A percentile compares a stretch with the other conserved stretches of the same genome.
Conservation (phyloP, 2,797 vertebrate genomes). For the Malurus splendens region DNA sequence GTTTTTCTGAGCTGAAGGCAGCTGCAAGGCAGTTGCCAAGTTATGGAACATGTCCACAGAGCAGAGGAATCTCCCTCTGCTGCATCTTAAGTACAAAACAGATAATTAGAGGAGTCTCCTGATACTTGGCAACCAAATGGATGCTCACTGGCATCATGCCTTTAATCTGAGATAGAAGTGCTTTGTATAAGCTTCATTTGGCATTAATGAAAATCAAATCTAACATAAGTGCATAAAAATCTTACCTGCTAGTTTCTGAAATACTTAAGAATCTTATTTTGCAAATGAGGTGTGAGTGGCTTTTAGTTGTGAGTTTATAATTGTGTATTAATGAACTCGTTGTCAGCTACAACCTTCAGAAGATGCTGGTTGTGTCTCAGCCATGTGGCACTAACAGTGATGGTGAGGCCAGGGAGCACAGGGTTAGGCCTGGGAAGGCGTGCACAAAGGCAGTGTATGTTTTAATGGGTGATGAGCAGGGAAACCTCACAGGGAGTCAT, state of each 20-base stretch:
- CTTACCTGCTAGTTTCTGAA: constrained; percentile 36
- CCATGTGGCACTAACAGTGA: neutral
- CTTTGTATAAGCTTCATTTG: constrained; percentile 47
- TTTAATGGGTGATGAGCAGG: neutral
- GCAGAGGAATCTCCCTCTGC: constrained; percentile 44
- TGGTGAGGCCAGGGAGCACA: neutral
- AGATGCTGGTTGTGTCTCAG: neutral
- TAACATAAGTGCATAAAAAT: constrained; percentile 52
- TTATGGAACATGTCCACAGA: constrained; percentile 38
- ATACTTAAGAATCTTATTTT: constrained; percentile 56
- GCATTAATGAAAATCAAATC: constrained; percentile 63
- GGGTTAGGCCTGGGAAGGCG: neutral
- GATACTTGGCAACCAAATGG: constrained; percentile 57
- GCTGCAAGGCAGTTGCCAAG: constrained; percentile 41
- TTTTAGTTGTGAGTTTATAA: constrained; percentile 40
- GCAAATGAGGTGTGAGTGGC: constrained; percentile 55
- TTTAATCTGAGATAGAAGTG: constrained; percentile 58
- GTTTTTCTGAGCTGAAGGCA: neutral
- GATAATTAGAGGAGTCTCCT: constrained; percentile 63
- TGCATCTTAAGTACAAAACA: constrained; percentile 44
- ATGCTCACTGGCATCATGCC: constrained; percentile 56
- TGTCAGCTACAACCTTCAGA: constrained; percentile 7
- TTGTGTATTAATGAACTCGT: constrained; percentile 16
- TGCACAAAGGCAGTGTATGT: neutral
- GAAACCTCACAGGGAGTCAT: neutral